phyloP scores from a whole-genome alignment of 2,888 invertebrate genomes.

The Pyrocoelia pectoralis region DNA sequence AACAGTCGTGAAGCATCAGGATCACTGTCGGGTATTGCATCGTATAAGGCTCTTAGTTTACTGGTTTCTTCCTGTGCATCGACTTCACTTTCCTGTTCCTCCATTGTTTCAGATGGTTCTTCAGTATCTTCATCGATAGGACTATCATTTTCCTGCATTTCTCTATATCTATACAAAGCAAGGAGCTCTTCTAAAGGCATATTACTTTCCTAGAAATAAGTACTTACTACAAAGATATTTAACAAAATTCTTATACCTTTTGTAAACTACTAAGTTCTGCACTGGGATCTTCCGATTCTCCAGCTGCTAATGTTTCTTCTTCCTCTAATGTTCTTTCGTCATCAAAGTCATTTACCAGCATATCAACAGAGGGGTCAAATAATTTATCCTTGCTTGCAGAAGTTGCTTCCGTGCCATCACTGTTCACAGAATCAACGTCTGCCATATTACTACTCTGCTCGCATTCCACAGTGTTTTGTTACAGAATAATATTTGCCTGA shows the following conservation, averaged over 20 bases:
- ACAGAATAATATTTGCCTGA: conserved; percentile 7
- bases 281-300: conserved; percentile 83
- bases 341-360: conserved; percentile 98
- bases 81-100: conserved; percentile 56
- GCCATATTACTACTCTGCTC: conserved; percentile 51
- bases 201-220: conserved; percentile 77
- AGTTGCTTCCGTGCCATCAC: conserved; percentile 53
- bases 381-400: conserved; percentile 64
- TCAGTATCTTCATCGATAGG: conserved; percentile 56
- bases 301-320: conserved; percentile 93
- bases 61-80: conserved; percentile 59
- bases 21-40: conserved; percentile 58
- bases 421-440: conserved; percentile 53
- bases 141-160: conserved; percentile 56
- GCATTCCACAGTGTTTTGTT: conserved; percentile 34
- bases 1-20: conserved; percentile 62
- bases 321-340: conserved; percentile 97
- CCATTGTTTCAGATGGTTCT: conserved; percentile 61
- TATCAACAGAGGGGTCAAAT: conserved; percentile 94
- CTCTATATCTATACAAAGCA: conserved; percentile 81
- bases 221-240: not conserved
- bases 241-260: conserved; percentile 62
- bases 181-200: conserved; percentile 95
- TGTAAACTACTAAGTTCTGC: conserved; percentile 90
- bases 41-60: conserved; percentile 65